phyloP scores from a whole-genome alignment of 2,113 vertebrate species.

The Tichodroma muraria region DNA sequence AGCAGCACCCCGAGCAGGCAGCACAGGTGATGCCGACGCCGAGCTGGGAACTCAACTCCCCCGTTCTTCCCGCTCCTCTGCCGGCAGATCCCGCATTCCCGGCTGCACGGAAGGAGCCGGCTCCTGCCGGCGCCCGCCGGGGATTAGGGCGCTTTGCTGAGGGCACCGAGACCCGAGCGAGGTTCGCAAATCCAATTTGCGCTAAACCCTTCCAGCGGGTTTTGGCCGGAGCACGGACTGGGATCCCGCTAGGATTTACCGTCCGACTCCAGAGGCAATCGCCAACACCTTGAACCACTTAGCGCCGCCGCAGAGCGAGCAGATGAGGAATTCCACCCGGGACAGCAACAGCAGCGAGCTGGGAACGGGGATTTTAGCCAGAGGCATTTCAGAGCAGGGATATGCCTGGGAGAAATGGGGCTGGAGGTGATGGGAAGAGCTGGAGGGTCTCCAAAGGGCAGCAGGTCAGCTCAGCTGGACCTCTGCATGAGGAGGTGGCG shows the following conservation, averaged over 20 bases:
- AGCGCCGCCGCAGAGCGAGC: not conserved
- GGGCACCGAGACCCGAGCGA: not conserved
- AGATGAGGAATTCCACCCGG: not conserved
- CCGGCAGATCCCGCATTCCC: not conserved
- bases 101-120: not conserved
- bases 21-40: fast-evolving
- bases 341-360: not conserved
- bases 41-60: not conserved
- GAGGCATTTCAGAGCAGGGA: not conserved
- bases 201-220: not conserved
- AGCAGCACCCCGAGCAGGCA: fast-evolving
- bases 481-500: fast-evolving
- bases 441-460: not conserved
- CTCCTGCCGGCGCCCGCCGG: not conserved
- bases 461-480: not conserved
- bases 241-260: not conserved
- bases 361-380: not conserved
- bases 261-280: not conserved
- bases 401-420: not conserved
- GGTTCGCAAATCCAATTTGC: constrained; percentile 46
- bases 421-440: not conserved
- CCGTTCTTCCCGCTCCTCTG: fast-evolving
- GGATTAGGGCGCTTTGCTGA: constrained; percentile 1
- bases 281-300: constrained; percentile 18
- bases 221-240: not conserved